A percentile compares a stretch with the other conserved stretches of the same genome.
Evolutionary conservation across 2,888 invertebrate genomes (phyloP).

Genomic region (Parnassius orleans): DNA sequence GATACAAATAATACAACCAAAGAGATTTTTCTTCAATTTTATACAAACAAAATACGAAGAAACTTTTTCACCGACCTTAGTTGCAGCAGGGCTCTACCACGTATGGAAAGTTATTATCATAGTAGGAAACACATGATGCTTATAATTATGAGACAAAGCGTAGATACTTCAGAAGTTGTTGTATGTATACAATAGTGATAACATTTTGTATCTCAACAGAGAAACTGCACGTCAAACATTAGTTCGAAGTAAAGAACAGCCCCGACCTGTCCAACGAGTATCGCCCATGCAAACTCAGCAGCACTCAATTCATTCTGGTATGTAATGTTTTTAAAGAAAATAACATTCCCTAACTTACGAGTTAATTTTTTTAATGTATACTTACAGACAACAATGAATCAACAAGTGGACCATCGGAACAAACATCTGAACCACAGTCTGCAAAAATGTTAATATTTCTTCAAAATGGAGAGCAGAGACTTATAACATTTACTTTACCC

Average conservation of each 20-base stretch:
- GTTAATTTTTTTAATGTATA: slow-evolving; percentile 20
- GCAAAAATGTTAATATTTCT: slow-evolving; percentile 90
- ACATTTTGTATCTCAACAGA: slow-evolving; percentile 40
- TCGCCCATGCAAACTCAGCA: slow-evolving; percentile 71
- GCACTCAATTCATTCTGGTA: slow-evolving; percentile 42
- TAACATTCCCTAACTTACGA: not conserved
- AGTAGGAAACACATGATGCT: no score
- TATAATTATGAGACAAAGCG: no score
- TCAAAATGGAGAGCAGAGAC: slow-evolving; percentile 88
- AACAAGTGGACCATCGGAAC: slow-evolving; percentile 63
- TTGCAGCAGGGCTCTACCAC: no score
- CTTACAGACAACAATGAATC: slow-evolving; percentile 63
- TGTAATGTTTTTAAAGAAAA: slow-evolving; percentile 1
- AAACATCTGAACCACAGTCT: slow-evolving; percentile 81
- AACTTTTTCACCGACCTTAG: no score
- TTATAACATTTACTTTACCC: slow-evolving; percentile 90
- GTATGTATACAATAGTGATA: not conserved
- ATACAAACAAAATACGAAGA: no score
- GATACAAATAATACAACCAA: no score
- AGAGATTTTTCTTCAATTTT: no score
- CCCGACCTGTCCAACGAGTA: slow-evolving; percentile 72
- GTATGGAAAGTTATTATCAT: no score
- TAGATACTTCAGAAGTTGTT: no score
- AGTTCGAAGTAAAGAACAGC: slow-evolving; percentile 72
- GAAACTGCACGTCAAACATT: slow-evolving; percentile 69